Evolutionary conservation across 1,140 invertebrate species (phyloP).

Genomic region (Drosophila aff.): DNA sequence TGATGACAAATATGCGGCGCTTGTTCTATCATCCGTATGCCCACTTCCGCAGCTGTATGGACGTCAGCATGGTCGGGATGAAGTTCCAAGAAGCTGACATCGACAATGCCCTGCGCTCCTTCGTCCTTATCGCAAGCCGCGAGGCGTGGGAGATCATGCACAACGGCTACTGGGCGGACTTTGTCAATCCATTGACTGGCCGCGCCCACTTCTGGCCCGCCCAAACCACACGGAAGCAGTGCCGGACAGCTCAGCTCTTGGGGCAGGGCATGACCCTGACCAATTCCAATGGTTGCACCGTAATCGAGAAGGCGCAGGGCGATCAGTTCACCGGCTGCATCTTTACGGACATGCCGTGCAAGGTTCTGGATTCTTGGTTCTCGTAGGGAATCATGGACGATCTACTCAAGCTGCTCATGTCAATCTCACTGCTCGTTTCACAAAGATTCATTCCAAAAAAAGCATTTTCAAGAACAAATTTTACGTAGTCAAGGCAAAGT

Average conservation of each 20-base stretch:
- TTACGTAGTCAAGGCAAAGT: not conserved
- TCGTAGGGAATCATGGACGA: not conserved
- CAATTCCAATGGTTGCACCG: slow-evolving; percentile 47
- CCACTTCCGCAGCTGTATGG: slow-evolving; percentile 15
- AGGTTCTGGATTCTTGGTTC: slow-evolving; percentile 13
- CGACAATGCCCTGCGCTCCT: slow-evolving; percentile 50
- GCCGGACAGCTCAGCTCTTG: slow-evolving; percentile 1
- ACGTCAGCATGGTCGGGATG: slow-evolving; percentile 56
- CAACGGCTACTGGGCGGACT: slow-evolving; percentile 67
- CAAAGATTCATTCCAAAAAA: slow-evolving; percentile 4
- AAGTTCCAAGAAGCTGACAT: slow-evolving; percentile 31
- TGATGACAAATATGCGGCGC: slow-evolving; percentile 30
- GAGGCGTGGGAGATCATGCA: slow-evolving; percentile 37
- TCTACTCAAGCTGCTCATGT: not conserved
- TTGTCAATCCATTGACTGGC: slow-evolving; percentile 66
- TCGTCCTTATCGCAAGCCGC: slow-evolving; percentile 42
- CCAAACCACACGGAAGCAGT: slow-evolving; percentile 2
- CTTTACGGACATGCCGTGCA: slow-evolving; percentile 59
- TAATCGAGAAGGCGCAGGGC: slow-evolving; percentile 41
- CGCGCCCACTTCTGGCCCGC: slow-evolving; percentile 46
- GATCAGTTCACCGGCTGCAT: slow-evolving; percentile 56
- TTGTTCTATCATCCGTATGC: slow-evolving; percentile 23
- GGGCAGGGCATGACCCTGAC: slow-evolving; percentile 37
- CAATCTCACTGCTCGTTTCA: slow-evolving; percentile 2
- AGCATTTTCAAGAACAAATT: not conserved